These are phyloP conservation scores for Mythimna impura DNA, from an alignment of 2,888 invertebrate species.

Conservation along the genomic window DNA sequence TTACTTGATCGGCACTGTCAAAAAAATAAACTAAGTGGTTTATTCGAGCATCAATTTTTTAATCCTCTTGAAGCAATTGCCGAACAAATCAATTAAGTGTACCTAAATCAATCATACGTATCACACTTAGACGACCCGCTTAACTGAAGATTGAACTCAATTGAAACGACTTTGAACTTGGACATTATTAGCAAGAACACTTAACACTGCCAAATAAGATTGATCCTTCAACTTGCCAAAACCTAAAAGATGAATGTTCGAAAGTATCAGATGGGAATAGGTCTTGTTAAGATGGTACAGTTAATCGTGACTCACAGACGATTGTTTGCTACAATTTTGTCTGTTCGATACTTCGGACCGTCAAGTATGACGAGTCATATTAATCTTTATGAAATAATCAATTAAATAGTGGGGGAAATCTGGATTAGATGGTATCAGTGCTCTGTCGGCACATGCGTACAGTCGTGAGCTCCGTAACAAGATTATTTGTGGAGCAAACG, in stretches of 20 bases:
- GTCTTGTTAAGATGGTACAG: conserved; percentile 66
- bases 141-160: conserved; percentile 71
- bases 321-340: conserved; percentile 82
- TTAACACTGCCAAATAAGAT: conserved; percentile 63
- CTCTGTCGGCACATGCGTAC: conserved; percentile 86
- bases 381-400: conserved; percentile 89
- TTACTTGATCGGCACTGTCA: conserved; percentile 12
- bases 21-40: conserved; percentile 1
- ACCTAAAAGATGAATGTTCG: conserved; percentile 34
- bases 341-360: conserved; percentile 76
- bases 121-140: conserved; percentile 54
- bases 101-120: conserved; percentile 59
- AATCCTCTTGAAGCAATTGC: conserved; percentile 39
- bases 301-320: conserved; percentile 77
- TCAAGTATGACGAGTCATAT: conserved; percentile 86
- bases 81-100: conserved; percentile 53
- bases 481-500: conserved; percentile 67
- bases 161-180: conserved; percentile 79
- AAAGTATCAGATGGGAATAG: conserved; percentile 46
- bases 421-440: conserved; percentile 88
- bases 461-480: conserved; percentile 84
- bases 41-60: conserved; percentile 28
- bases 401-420: conserved; percentile 87
- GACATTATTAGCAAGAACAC: conserved; percentile 75
- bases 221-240: conserved; percentile 57